Base-by-base conservation (phyloP, 2,113 vertebrate species). In the Cottus gobio region DNA sequence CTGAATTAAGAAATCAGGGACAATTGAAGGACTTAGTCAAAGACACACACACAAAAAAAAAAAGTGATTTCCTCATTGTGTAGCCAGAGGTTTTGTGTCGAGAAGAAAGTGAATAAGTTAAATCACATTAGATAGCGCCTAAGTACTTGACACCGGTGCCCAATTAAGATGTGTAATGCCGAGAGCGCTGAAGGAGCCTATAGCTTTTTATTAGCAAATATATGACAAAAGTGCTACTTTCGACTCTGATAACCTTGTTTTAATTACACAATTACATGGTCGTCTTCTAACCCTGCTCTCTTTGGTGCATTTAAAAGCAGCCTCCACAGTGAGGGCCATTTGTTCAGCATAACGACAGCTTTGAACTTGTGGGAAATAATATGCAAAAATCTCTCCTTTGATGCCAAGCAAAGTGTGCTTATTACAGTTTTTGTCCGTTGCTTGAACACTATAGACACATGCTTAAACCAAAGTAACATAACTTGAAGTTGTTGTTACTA, bases 321-420 rank as follows among this genome's bases (percentile, higher is more conserved):
- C 66, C 83, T 89, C 58, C 62, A 20, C 44, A 82, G 80, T 30
- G 75, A 61, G 63, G 68, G 76, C 75, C 88, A 81, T 91, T 92
- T 90, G 69, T 89, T 89, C 82, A 77, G 76, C 65, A 71, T 86
- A 74, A 85, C n/a, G 46, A 82, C 80, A 79, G 88, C 93, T 93
- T 91, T 93, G 86, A 94, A 93, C 84, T 87, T 77, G 79, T 46
- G 57, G 77, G 81, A 64, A 82, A 90, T 80, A 87, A 82, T 87
- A 90, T 93, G 86, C 84, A 88, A 80, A 87, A 90, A 84, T 74
- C 31, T 67, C 37, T 79, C 77, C 85, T 94, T 92, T 93, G 90
- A 93, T 92, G 90, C 64, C n/a, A 62, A 85, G 87, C 82, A 92
- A 90, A 93, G 87, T 85, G 90, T 62, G 69, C 85, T 91, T 90